Evolutionary conservation across 2,113 vertebrate genomes (phyloP), one percentile per base, ranked within the genome.

Genomic region (Cyanocitta stelleri): DNA sequence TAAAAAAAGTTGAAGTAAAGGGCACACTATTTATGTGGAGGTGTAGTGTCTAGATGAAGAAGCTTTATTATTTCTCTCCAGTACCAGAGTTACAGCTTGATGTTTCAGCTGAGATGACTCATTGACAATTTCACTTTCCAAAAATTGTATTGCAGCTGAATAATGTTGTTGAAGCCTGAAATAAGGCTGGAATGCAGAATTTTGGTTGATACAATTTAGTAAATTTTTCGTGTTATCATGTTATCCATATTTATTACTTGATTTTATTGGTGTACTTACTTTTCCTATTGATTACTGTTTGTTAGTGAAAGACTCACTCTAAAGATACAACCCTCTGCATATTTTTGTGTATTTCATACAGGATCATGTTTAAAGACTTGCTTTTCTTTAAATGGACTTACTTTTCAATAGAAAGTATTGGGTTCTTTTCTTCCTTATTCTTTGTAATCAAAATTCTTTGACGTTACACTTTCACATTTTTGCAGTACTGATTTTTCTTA

Each of bases 1-100:
- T 56, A 61, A 77, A 72, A 73, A 32, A 86, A 1, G 3, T 7
- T 76, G 17, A 69, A 76, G 2, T 72, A 64, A 71, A 61, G 62
- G 55, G 7, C 3, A 0, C 13, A 9, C 13, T 71, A 1, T 69
- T 52, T 59, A 18, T 13, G 6, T 33, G 39, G 46, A 39, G 12
- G 13, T 48, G n/a, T 39, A 79, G 5, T 59, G 4, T 61, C 16
- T 56, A 35, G 27, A 68, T 66, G 33, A 82, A 63, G 66, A 14
- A 35, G 10, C 13, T 71, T 35, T 44, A 37, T 56, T 69, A 43
- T 33, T 73, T 68, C 26, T 6, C 2, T 19, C 27, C 17, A 43
- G 9, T n/a, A 23, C 35, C 24, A n/a, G 13, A 52, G 15, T 16
- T 44, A 62, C 4, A 3, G 12, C 17, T 87, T 85, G 78, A 4